phyloP scores from a whole-genome alignment of 2,797 vertebrate genomes.

The Smutsia gigantea region DNA sequence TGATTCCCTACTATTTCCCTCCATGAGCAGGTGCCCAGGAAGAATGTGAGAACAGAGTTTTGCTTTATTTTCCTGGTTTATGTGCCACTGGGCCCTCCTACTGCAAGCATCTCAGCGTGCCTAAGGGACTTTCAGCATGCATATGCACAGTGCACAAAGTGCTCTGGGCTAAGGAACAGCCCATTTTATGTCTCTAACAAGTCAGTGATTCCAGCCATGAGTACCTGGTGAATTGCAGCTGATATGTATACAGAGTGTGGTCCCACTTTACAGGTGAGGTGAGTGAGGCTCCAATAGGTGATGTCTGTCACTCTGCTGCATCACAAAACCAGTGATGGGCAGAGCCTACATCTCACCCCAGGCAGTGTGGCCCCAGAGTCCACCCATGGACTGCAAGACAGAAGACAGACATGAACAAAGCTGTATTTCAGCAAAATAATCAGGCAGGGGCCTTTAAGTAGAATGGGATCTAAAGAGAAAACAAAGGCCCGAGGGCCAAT shows the following conservation, averaged over 20 bases:
- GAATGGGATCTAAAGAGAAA: not conserved
- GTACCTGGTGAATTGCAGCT: accelerated
- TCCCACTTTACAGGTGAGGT: not conserved
- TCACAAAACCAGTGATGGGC: not conserved
- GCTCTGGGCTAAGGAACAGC: not conserved
- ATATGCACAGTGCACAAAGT: accelerated
- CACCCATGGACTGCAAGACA: not conserved
- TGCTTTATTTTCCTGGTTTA: not conserved
- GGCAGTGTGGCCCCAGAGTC: not conserved
- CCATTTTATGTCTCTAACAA: not conserved
- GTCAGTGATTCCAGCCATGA: accelerated
- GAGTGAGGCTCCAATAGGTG: not conserved
- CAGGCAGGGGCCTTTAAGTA: not conserved
- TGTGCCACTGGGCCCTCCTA: not conserved
- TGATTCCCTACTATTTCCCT: not conserved
- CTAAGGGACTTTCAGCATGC: accelerated
- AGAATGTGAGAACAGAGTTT: not conserved
- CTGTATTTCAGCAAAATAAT: not conserved
- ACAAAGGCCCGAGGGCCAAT: not conserved
- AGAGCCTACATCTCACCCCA: not conserved
- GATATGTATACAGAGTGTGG: accelerated
- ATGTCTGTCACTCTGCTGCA: not conserved
- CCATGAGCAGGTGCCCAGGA: not conserved
- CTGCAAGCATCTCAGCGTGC: accelerated
- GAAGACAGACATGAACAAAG: not conserved